A percentile compares a stretch with the other conserved stretches of the same genome.
These are phyloP conservation scores for Scaptomyza montana DNA, from an alignment of 1,140 invertebrate genomes.

Conservation along the genomic window DNA sequence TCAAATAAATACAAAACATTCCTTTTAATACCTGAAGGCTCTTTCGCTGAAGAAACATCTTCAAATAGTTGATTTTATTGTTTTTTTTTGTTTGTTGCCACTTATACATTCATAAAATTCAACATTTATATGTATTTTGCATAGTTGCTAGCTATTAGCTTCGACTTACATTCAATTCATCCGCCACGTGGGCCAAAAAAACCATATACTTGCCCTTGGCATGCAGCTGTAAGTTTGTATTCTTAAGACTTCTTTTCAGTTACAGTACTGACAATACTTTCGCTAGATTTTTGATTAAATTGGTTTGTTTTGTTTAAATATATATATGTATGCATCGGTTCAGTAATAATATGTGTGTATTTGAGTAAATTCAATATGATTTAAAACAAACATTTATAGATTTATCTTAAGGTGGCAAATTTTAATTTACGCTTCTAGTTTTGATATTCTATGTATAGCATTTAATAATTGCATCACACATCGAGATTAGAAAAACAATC, in stretches of 20 bases:
- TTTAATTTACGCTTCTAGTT: slow-evolving; percentile 54
- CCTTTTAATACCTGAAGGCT: slow-evolving; percentile 45
- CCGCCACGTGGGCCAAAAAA: slow-evolving; percentile 9
- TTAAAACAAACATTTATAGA: slow-evolving; percentile 69
- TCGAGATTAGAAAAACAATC: slow-evolving; percentile 56
- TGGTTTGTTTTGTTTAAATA: not conserved
- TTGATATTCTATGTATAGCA: slow-evolving; percentile 55
- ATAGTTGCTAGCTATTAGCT: slow-evolving; percentile 22
- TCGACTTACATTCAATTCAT: slow-evolving; percentile 6
- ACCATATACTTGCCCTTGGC: slow-evolving; percentile 27
- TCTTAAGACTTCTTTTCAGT: slow-evolving; percentile 29
- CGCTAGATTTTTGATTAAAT: slow-evolving; percentile 11
- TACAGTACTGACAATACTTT: slow-evolving; percentile 2
- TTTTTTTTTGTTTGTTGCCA: slow-evolving; percentile 20
- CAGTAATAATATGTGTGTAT: slow-evolving; percentile 79
- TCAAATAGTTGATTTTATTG: slow-evolving; percentile 65
- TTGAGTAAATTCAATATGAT: slow-evolving; percentile 79
- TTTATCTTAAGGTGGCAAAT: slow-evolving; percentile 58
- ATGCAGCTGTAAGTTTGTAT: slow-evolving; percentile 23
- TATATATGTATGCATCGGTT: slow-evolving; percentile 6
- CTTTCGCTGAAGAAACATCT: slow-evolving; percentile 42
- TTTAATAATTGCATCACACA: slow-evolving; percentile 67
- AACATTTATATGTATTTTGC: slow-evolving; percentile 50
- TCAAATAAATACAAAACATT: slow-evolving; percentile 11
- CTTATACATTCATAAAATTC: slow-evolving; percentile 50